Conservation (phyloP, 2,113 vertebrate genomes). For the Podilymbus podiceps region DNA sequence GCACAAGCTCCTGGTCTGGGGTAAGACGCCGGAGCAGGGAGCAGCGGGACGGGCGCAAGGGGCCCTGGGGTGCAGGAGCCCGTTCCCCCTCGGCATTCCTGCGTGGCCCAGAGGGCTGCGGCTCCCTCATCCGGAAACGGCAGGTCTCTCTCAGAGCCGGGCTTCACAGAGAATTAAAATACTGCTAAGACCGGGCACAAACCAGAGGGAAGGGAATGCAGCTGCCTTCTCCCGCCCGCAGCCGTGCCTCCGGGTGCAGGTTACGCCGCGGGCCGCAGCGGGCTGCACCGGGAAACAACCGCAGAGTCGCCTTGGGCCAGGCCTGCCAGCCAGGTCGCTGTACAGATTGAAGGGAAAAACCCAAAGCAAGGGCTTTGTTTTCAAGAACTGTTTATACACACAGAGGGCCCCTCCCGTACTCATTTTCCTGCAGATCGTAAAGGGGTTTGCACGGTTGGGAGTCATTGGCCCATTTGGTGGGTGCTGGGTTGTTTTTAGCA, state of each 20-base stretch:
- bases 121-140: not conserved
- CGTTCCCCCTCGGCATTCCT: not conserved
- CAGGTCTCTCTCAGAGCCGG: not conserved
- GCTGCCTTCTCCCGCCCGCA: not conserved
- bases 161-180: not conserved
- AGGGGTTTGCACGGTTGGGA: not conserved
- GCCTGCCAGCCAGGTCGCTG: too few relatives aligned
- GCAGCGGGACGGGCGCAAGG: not conserved
- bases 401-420: not conserved
- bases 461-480: fast-evolving
- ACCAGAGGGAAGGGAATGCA: not conserved
- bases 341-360: not conserved
- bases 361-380: not conserved
- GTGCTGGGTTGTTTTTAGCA: not conserved
- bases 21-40: not conserved
- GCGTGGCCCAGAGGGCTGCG: not conserved
- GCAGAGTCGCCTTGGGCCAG: too few relatives aligned
- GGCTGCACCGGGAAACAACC: not conserved
- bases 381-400: not conserved
- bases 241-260: not conserved
- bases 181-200: not conserved
- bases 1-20: not conserved
- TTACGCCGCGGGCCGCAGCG: not conserved
- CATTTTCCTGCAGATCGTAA: not conserved
- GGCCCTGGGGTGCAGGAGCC: not conserved